phyloP scores from a whole-genome alignment of 2,797 vertebrate genomes.

The Macropodus opercularis region DNA sequence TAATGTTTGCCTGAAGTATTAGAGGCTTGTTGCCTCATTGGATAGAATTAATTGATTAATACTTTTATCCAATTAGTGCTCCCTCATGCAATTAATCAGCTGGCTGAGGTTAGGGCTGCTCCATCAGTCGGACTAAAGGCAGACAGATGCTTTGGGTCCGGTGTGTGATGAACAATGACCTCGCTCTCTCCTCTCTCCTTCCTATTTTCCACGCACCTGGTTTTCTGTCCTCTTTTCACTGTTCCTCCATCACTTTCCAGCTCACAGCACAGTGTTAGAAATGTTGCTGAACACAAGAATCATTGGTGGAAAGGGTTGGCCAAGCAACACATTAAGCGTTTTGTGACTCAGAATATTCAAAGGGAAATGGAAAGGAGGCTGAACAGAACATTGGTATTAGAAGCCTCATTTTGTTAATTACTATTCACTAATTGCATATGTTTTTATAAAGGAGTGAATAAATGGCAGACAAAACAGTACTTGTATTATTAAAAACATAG shows the following conservation, averaged over 20 bases:
- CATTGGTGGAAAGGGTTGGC: constrained; percentile 33
- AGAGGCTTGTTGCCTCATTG: constrained; percentile 77
- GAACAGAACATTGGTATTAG: not conserved
- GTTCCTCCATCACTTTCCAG: constrained; percentile 42
- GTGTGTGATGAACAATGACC: constrained; percentile 73
- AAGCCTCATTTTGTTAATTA: not conserved
- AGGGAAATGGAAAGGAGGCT: not conserved
- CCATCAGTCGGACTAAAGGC: constrained; percentile 65
- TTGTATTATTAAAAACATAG: too few relatives aligned
- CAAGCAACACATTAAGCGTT: constrained; percentile 16
- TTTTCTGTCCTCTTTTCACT: constrained; percentile 35
- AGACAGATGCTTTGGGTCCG: constrained; percentile 71
- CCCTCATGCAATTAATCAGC: constrained; percentile 85
- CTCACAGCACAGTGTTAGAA: constrained; percentile 48
- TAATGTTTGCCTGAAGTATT: constrained; percentile 82
- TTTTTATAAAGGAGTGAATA: too few relatives aligned
- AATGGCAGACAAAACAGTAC: too few relatives aligned
- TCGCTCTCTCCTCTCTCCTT: constrained; percentile 15
- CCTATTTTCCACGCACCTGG: constrained; percentile 61
- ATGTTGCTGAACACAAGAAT: constrained; percentile 61
- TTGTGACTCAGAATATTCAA: constrained; percentile 2
- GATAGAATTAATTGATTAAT: constrained; percentile 85
- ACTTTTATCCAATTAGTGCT: constrained; percentile 85
- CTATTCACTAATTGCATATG: too few relatives aligned
- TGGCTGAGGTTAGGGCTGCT: constrained; percentile 69